A percentile compares a stretch with the other conserved stretches of the same genome.
Conservation (phyloP, 2,888 invertebrate genomes). For the Podabrus alpinus region DNA sequence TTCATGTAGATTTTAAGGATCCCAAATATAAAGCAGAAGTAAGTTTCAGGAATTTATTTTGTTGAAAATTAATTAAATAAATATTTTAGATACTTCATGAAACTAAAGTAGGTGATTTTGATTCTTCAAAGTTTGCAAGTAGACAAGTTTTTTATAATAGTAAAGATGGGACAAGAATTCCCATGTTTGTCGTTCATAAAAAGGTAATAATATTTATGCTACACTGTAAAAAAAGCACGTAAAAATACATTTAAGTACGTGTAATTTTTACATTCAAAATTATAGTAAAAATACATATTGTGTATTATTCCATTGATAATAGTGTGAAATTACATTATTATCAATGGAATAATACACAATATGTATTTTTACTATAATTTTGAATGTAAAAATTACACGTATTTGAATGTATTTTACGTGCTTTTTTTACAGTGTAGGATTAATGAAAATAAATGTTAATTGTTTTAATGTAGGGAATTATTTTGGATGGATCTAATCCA, state of each 20-base stretch:
- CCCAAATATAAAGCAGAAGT: slow-evolving; percentile 67
- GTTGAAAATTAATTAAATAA: neutral
- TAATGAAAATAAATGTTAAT: neutral
- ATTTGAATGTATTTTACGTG: no score
- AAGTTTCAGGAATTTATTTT: slow-evolving; percentile 29
- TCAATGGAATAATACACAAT: no score
- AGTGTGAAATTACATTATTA: no score
- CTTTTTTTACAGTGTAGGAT: no score
- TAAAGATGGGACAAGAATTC: slow-evolving; percentile 91
- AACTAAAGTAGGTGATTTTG: slow-evolving; percentile 83
- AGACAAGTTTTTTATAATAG: slow-evolving; percentile 91
- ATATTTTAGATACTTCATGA: slow-evolving; percentile 74
- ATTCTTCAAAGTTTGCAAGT: slow-evolving; percentile 77
- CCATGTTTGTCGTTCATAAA: slow-evolving; percentile 91
- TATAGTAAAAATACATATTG: no score
- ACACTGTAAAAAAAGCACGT: no score
- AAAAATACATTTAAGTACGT: no score
- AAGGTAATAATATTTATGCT: slow-evolving; percentile 61
- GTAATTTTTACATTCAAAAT: no score
- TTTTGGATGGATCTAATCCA: slow-evolving; percentile 73
- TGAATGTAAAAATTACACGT: no score
- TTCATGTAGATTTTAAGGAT: slow-evolving; percentile 78
- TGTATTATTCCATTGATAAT: no score
- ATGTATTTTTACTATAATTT: no score
- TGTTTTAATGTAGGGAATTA: slow-evolving; percentile 60